These are phyloP conservation scores for Tortricodes alternella DNA, from an alignment of 2,888 invertebrate genomes.

Conservation along the genomic window DNA sequence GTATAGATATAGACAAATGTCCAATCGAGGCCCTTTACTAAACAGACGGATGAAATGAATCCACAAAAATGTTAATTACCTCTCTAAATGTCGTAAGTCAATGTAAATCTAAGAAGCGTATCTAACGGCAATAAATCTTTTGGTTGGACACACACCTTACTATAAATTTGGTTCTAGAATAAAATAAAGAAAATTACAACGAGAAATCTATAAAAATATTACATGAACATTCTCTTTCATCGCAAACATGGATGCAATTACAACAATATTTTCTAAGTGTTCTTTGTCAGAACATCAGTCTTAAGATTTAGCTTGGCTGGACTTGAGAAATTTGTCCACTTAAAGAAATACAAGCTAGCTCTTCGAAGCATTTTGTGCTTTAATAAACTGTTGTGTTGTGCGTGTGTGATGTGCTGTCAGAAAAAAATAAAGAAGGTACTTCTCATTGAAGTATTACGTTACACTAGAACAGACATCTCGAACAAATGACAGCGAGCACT, in stretches of 20 bases:
- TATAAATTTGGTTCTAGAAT: constrained; percentile 22
- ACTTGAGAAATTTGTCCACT: neutral
- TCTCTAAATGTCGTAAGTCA: neutral
- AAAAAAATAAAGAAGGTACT: too few species aligned
- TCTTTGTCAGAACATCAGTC: constrained; percentile 13
- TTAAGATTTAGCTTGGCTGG: constrained; percentile 17
- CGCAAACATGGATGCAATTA: constrained; percentile 28
- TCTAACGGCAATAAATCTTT: neutral
- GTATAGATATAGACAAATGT: too few species aligned
- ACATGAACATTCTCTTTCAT: constrained; percentile 5
- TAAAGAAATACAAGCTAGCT: neutral
- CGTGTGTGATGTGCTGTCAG: neutral
- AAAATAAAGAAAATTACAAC: constrained; percentile 20
- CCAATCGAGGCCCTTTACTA: too few species aligned
- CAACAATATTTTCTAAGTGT: constrained; percentile 4
- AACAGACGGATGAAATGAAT: too few species aligned
- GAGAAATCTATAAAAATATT: constrained; percentile 29
- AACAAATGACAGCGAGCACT: too few species aligned
- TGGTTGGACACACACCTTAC: constrained; percentile 8
- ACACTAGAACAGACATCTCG: too few species aligned
- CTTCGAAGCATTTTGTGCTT: neutral
- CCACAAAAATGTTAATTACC: too few species aligned
- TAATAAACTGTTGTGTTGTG: neutral
- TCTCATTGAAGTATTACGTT: too few species aligned
- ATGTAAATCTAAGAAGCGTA: neutral